phyloP scores from a whole-genome alignment of 2,888 invertebrate genomes.

The Corbicula japonica region DNA sequence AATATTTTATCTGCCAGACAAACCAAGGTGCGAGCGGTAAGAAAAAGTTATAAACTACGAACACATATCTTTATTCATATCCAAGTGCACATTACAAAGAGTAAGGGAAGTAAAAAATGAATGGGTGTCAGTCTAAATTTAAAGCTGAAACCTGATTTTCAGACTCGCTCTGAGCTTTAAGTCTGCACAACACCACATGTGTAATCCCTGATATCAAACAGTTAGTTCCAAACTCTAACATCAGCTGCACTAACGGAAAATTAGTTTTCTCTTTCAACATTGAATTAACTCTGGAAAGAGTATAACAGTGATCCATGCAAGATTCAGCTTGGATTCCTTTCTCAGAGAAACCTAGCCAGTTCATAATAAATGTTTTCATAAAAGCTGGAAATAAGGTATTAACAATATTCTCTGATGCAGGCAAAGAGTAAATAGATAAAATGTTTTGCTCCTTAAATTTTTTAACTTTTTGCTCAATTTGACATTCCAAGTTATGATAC shows the following conservation, averaged over 20 bases:
- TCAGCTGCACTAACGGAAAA: constrained; percentile 74
- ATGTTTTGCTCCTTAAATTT: constrained; percentile 76
- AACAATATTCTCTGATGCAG: constrained; percentile 71
- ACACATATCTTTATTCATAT: too few species aligned
- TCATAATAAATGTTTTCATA: constrained; percentile 73
- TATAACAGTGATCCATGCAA: background rate
- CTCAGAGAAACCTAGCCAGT: constrained; percentile 70
- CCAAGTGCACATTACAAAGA: too few species aligned
- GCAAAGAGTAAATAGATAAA: constrained; percentile 74
- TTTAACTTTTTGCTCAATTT: constrained; percentile 68
- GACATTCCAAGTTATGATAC: constrained; percentile 67
- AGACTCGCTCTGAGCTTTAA: constrained; percentile 47
- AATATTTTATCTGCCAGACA: too few species aligned
- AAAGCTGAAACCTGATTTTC: too few species aligned
- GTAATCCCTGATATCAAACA: constrained; percentile 79
- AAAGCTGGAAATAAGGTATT: constrained; percentile 74
- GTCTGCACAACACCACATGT: constrained; percentile 78
- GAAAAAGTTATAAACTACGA: too few species aligned
- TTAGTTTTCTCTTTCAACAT: constrained; percentile 3
- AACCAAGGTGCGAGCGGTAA: too few species aligned
- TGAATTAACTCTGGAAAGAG: background rate
- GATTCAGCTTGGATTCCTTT: background rate
- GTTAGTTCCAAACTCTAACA: constrained; percentile 81
- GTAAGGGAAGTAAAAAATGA: too few species aligned
- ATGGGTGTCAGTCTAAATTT: too few species aligned